phyloP scores from a whole-genome alignment of 2,888 invertebrate genomes.

The Autographa gamma region DNA sequence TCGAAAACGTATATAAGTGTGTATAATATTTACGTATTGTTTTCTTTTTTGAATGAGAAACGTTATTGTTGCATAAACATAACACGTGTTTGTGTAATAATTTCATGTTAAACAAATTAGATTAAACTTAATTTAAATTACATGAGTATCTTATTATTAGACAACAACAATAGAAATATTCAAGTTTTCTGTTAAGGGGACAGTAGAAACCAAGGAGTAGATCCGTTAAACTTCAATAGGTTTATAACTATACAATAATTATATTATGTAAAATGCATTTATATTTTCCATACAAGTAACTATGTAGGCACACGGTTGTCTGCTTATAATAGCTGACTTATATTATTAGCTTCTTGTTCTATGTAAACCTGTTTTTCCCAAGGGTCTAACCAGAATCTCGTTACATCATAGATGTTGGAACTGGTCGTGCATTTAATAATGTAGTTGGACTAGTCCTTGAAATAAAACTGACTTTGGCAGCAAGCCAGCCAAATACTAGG shows the following conservation, averaged over 20 bases:
- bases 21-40: slow-evolving; percentile 1
- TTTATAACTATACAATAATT: too few species aligned
- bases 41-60: slow-evolving; percentile 1
- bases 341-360: slow-evolving; percentile 1
- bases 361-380: slow-evolving; percentile 8
- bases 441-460: slow-evolving; percentile 6
- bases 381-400: slow-evolving; percentile 7
- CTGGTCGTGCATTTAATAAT: slow-evolving; percentile 9
- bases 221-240: too few species aligned
- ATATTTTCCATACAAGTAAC: neutral
- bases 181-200: too few species aligned
- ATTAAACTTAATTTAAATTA: too few species aligned
- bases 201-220: too few species aligned
- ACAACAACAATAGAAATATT: too few species aligned
- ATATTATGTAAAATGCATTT: neutral
- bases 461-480: slow-evolving; percentile 7
- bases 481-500: slow-evolving; percentile 1
- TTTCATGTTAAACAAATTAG: neutral
- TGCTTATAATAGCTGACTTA: neutral
- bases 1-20: neutral
- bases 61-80: slow-evolving; percentile 2
- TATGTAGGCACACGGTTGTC: neutral
- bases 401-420: slow-evolving; percentile 9
- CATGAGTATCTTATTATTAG: too few species aligned
- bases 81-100: neutral